Evolutionary conservation across 2,113 vertebrate species (phyloP).

Genomic region (Strix uralensis): DNA sequence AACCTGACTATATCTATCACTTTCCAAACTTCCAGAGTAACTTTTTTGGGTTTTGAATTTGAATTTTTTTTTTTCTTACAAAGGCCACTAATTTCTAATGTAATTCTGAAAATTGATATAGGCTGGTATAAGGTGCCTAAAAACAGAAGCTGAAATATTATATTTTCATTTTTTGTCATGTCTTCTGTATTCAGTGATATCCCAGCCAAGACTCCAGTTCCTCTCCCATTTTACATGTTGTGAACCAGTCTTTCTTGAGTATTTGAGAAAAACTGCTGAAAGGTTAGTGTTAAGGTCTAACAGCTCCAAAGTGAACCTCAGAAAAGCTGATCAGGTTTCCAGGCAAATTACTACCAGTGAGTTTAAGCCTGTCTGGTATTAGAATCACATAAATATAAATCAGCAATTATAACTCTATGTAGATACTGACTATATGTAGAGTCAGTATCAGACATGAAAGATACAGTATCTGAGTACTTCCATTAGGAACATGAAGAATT

Average conservation of each 20-base stretch:
- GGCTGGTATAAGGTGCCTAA: not conserved
- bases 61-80: not conserved
- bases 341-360: not conserved
- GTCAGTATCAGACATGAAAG: not conserved
- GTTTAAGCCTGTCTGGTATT: not conserved
- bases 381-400: not conserved
- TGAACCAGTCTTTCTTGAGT: not conserved
- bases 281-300: not conserved
- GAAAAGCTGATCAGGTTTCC: not conserved
- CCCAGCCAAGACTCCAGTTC: not conserved
- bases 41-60: not conserved
- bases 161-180: not conserved
- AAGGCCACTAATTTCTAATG: not conserved
- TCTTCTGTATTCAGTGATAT: not conserved
- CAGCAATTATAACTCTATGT: not conserved
- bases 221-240: not conserved
- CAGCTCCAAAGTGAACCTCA: not conserved
- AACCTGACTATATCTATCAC: too few relatives aligned
- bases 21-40: not conserved
- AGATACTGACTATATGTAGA: not conserved
- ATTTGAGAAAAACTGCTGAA: not conserved
- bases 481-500: not conserved
- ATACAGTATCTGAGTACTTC: fast-evolving
- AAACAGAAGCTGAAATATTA: not conserved
- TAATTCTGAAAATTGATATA: not conserved